phyloP scores from a whole-genome alignment of 2,797 vertebrate species.

The Acropternis orthonyx region DNA sequence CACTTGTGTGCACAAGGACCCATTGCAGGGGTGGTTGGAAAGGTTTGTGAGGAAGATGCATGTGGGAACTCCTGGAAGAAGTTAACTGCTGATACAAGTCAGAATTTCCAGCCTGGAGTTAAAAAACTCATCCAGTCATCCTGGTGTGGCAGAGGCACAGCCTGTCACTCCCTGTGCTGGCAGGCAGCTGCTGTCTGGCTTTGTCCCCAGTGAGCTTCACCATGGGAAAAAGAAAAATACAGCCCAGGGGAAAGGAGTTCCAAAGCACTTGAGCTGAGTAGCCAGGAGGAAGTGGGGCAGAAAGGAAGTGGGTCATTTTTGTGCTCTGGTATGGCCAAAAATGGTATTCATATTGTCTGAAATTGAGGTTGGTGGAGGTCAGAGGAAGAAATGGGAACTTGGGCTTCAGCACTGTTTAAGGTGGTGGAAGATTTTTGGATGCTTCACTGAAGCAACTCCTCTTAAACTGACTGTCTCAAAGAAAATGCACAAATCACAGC shows the following conservation, averaged over 20 bases:
- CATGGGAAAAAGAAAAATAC: not conserved
- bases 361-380: not conserved
- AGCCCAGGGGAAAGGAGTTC: not conserved
- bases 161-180: not conserved
- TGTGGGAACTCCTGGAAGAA: not conserved
- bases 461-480: not conserved
- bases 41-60: not conserved
- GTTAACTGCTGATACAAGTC: not conserved
- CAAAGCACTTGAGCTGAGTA: not conserved
- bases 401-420: not conserved
- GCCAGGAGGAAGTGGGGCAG: not conserved
- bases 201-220: not conserved
- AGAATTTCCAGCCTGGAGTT: not conserved
- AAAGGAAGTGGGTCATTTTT: too few relatives aligned
- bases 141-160: not conserved
- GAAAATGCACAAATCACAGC: not conserved
- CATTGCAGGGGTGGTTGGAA: not conserved
- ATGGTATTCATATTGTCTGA: not conserved
- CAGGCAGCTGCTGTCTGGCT: not conserved
- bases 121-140: not conserved
- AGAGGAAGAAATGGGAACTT: not conserved
- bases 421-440: not conserved
- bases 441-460: not conserved
- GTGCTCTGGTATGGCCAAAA: not conserved
- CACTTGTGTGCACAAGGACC: rapidly evolving